Conservation (phyloP, 2,888 invertebrate species). For the Pyralis farinalis region DNA sequence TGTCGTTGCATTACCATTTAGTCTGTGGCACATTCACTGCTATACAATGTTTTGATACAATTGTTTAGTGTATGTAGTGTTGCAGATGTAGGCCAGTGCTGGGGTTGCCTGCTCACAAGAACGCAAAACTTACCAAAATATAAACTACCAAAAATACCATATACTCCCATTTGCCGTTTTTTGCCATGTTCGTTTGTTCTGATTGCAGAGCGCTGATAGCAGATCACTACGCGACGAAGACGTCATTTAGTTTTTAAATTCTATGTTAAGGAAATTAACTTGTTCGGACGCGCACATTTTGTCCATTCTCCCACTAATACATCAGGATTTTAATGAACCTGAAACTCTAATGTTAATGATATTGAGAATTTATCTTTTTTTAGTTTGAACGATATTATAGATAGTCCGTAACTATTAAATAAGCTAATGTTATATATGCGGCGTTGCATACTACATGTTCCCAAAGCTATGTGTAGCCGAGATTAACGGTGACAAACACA, state of each 20-base stretch:
- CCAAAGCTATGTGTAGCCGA: too few species aligned
- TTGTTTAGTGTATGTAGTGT: slow-evolving; percentile 71
- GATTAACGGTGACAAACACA: too few species aligned
- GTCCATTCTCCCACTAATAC: neutral
- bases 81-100: slow-evolving; percentile 71
- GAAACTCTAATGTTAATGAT: too few species aligned
- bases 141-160: slow-evolving; percentile 15
- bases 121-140: slow-evolving; percentile 27
- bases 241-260: slow-evolving; percentile 54
- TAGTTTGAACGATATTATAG: too few species aligned
- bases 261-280: slow-evolving; percentile 35
- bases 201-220: slow-evolving; percentile 61
- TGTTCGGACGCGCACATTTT: slow-evolving; percentile 4
- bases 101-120: slow-evolving; percentile 56
- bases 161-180: slow-evolving; percentile 26
- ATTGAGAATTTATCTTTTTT: too few species aligned
- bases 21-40: slow-evolving; percentile 15
- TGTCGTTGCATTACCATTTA: slow-evolving; percentile 5
- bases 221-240: slow-evolving; percentile 41
- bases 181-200: slow-evolving; percentile 77
- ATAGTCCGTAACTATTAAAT: too few species aligned
- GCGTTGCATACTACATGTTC: too few species aligned
- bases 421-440: too few species aligned
- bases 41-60: slow-evolving; percentile 26
- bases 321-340: slow-evolving; percentile 6